Conservation (phyloP, 2,888 invertebrate genomes). For the Drosophila mayaguana region DNA sequence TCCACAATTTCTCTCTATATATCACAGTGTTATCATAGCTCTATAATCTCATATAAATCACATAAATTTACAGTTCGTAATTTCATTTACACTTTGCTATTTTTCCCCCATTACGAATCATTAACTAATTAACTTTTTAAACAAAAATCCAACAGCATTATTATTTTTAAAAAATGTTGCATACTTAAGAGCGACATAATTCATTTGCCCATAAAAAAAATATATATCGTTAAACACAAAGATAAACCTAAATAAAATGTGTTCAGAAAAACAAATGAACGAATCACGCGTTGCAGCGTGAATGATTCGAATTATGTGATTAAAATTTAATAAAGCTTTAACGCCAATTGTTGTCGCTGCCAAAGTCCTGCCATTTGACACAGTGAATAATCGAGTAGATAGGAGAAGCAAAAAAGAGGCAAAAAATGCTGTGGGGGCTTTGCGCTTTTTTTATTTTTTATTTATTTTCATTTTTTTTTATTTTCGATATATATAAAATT, state of each 20-base stretch:
- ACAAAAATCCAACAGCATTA: neutral
- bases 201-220: neutral
- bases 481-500: too few species aligned
- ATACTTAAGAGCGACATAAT: constrained; percentile 36
- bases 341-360: constrained; percentile 23
- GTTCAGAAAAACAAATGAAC: neutral
- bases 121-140: constrained; percentile 32
- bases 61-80: too few species aligned
- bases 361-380: constrained; percentile 51
- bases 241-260: constrained; percentile 9
- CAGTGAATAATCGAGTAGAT: constrained; percentile 14
- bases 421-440: constrained; percentile 9
- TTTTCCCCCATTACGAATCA: neutral
- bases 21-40: neutral
- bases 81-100: neutral
- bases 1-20: neutral
- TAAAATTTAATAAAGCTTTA: constrained; percentile 64
- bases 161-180: constrained; percentile 28
- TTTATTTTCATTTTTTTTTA: neutral
- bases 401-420: neutral
- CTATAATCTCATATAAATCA: neutral
- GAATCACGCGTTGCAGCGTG: constrained; percentile 31
- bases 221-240: neutral
- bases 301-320: constrained; percentile 56
- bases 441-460: neutral